A percentile compares a stretch with the other conserved stretches of the same genome.
These are phyloP conservation scores for Patella vulgata DNA, from an alignment of 1,140 invertebrate species.

Conservation along the genomic window DNA sequence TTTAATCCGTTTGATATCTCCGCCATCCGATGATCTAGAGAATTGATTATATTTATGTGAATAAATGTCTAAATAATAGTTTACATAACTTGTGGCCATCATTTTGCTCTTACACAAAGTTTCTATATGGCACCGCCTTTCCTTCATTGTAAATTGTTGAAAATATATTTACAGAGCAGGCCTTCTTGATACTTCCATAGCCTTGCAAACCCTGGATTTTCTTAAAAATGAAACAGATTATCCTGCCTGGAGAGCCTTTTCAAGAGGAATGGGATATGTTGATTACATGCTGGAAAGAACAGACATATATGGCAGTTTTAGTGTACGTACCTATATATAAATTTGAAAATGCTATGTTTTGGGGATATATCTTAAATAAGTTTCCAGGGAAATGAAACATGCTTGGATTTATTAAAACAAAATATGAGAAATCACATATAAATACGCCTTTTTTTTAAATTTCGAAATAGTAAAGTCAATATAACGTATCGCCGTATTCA, in stretches of 20 bases:
- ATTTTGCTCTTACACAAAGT: too few species aligned
- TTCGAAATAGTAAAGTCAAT: too few species aligned
- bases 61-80: too few species aligned
- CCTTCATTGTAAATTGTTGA: too few species aligned
- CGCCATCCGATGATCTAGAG: too few species aligned
- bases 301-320: constrained; percentile 60
- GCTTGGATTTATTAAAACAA: neutral
- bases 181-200: constrained; percentile 75
- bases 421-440: neutral
- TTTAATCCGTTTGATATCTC: too few species aligned
- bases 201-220: constrained; percentile 77
- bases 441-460: neutral
- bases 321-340: constrained; percentile 3
- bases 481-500: too few species aligned
- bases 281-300: constrained; percentile 76
- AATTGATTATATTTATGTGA: too few species aligned
- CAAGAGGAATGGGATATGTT: constrained; percentile 77
- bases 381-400: neutral
- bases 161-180: constrained; percentile 74
- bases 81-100: too few species aligned
- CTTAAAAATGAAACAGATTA: constrained; percentile 78
- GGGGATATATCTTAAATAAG: too few species aligned
- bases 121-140: too few species aligned
- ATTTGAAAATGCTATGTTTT: neutral
- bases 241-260: constrained; percentile 68